Evolutionary conservation across 2,113 vertebrate genomes (phyloP).

Genomic region (Leucosticte australis): DNA sequence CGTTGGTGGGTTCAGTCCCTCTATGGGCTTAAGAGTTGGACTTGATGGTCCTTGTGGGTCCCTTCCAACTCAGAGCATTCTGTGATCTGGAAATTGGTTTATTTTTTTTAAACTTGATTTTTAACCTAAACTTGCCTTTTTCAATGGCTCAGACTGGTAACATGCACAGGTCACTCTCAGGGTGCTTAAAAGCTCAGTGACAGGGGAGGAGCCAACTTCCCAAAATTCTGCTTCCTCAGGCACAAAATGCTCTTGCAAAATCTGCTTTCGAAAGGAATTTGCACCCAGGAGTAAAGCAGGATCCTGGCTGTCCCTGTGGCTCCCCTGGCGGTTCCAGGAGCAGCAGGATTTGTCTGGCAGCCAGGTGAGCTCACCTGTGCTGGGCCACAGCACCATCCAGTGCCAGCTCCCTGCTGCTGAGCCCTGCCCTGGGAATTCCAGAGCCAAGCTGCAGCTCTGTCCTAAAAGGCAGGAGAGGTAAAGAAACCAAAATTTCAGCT

Average conservation of each 20-base stretch:
- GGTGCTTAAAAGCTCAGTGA: background rate
- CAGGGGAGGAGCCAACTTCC: background rate
- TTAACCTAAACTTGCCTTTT: background rate
- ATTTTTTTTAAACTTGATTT: background rate
- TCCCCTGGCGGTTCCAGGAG: background rate
- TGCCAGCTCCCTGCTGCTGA: background rate
- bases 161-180: background rate
- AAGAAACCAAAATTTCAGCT: background rate
- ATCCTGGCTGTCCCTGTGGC: background rate
- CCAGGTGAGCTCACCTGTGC: background rate
- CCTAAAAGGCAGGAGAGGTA: background rate
- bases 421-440: background rate
- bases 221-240: background rate
- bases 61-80: background rate
- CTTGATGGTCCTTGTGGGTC: background rate
- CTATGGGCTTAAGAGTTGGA: background rate
- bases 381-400: constrained; percentile 4
- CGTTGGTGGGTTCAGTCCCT: background rate
- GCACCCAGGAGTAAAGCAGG: no score
- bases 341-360: background rate
- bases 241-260: background rate
- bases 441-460: background rate
- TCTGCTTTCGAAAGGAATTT: background rate
- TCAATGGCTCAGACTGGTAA: background rate
- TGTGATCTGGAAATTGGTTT: background rate